Evolutionary conservation across 1,140 invertebrate genomes (phyloP), one percentile per base, ranked within the genome.

Genomic region (Polypedilum vanderplanki): DNA sequence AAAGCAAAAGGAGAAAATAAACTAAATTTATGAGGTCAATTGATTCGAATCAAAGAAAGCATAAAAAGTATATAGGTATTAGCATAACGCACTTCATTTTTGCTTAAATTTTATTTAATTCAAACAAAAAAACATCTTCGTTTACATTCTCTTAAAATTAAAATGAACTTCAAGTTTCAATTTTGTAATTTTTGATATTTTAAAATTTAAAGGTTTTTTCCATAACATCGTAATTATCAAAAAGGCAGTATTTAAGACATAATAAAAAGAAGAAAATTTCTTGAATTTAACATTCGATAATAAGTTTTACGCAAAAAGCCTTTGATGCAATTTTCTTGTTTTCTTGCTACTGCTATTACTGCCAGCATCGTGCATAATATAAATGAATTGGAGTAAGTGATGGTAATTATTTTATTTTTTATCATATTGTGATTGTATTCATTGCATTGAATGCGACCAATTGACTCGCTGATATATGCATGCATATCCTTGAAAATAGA

Each of bases 301-400:
- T 57, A 12, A 57, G 12, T 57, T 46, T 57, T 46, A 46, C 46
- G 8, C 46, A 57, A 15, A 57, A 57, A 57, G n/a, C 12, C 46
- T 57, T 57, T 57, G 46, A 57, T 57, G 46, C 46, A 15, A 57
- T 57, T 12, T 1, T 15, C 46, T 33, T 33, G 24, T 33, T 33
- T 33, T 33, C 24, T 33, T 5, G 24, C 46, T n/a, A 12, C 46
- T 12, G n/a, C 46, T 57, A n/a, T 46, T 46, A 8, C n/a, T 57
- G n/a, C 46, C 46, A n/a, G 12, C 46, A 57, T 57, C 46, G 15
- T 57, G 46, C 46, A 57, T 57, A 57, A 57, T 57, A 12, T 12
- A 57, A 57, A 57, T 57, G n/a, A 57, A 57, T 57, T 57, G 46
- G 46, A 57, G 46, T 57, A 57, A 57, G 46, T 57, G 46, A 57